These are phyloP conservation scores for Nasonia oneida DNA, from an alignment of 2,888 invertebrate genomes.

Conservation along the genomic window DNA sequence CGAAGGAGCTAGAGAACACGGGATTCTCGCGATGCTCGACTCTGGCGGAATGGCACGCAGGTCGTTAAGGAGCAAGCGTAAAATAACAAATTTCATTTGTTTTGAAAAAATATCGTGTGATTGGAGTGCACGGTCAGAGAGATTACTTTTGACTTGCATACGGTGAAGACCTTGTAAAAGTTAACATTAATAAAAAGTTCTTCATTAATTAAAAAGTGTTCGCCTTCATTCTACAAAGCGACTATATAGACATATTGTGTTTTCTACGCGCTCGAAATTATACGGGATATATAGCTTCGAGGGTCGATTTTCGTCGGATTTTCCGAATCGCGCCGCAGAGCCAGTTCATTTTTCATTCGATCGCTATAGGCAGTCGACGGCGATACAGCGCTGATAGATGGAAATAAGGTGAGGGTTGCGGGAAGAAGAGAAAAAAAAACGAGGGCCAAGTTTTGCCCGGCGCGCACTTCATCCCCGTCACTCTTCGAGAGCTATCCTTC, in stretches of 20 bases:
- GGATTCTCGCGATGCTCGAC: too few species aligned
- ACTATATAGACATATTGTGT: background rate
- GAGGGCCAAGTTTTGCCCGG: conserved; percentile 46
- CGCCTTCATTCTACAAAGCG: too few species aligned
- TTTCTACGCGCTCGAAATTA: background rate
- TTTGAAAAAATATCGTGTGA: too few species aligned
- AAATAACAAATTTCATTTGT: too few species aligned
- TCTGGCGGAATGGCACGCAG: too few species aligned
- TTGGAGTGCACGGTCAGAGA: too few species aligned
- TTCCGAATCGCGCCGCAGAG: background rate
- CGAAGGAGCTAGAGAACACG: too few species aligned
- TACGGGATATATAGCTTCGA: background rate
- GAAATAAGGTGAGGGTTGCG: conserved; percentile 28
- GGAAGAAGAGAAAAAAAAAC: conserved; percentile 35
- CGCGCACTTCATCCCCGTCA: conserved; percentile 69
- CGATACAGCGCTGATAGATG: conserved; percentile 55
- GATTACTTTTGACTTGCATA: too few species aligned
- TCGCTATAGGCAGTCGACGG: background rate
- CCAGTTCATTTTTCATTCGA: conserved; percentile 50
- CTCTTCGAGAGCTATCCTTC: conserved; percentile 46
- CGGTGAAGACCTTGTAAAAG: too few species aligned
- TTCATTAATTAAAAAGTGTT: too few species aligned
- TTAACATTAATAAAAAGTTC: too few species aligned
- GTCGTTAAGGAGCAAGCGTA: too few species aligned
- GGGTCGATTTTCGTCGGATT: conserved; percentile 23